Conservation (phyloP, 2,888 invertebrate genomes). For the Cheilosia variabilis region DNA sequence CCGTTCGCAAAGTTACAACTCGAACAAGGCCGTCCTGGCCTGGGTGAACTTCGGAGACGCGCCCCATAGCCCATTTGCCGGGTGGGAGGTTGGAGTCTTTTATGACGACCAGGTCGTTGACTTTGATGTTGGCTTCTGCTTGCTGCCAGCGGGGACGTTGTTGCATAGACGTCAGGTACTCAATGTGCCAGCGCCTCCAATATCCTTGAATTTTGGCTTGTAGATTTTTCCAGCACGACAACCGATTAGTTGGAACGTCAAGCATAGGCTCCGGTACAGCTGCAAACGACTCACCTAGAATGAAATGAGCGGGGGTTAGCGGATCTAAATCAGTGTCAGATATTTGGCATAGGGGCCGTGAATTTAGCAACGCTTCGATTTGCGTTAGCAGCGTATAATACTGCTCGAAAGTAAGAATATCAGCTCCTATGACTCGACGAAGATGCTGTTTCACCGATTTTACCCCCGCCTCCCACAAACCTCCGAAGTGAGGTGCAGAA, state of each 20-base stretch:
- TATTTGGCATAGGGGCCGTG: slow-evolving; percentile 4
- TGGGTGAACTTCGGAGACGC: too few relatives aligned
- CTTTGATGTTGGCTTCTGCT: not conserved
- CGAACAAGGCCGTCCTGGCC: too few relatives aligned
- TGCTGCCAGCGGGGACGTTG: too few relatives aligned
- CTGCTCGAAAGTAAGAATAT: slow-evolving; percentile 7
- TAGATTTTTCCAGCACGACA: not conserved
- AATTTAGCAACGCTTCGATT: slow-evolving; percentile 26
- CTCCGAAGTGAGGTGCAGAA: not conserved
- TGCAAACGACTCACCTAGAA: slow-evolving; percentile 10
- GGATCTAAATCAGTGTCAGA: not conserved
- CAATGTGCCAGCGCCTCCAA: too few relatives aligned
- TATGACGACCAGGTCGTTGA: too few relatives aligned
- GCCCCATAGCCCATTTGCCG: too few relatives aligned
- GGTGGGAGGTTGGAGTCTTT: too few relatives aligned
- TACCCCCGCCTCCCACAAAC: not conserved
- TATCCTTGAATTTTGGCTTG: too few relatives aligned
- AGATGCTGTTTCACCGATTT: not conserved
- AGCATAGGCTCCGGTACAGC: not conserved
- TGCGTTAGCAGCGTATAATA: slow-evolving; percentile 6
- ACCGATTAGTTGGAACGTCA: not conserved
- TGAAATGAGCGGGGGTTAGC: slow-evolving; percentile 10
- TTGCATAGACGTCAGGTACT: too few relatives aligned
- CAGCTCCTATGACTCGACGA: not conserved
- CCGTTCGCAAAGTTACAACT: too few relatives aligned